Conservation (phyloP, 2,113 vertebrate genomes). For the Tachuris rubrigastra region DNA sequence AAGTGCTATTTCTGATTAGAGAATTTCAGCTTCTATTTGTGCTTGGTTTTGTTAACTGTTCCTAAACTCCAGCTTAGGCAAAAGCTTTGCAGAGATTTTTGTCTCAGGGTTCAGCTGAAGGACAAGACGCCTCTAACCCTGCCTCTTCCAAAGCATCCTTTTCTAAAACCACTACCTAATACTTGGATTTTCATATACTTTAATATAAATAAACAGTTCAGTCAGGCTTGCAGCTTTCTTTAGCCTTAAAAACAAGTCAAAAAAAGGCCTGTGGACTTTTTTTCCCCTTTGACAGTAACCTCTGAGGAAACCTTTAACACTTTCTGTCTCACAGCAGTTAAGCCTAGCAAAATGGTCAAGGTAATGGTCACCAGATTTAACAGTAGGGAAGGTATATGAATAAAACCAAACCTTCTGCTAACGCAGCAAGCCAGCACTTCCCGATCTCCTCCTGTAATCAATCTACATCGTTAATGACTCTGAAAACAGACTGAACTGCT, state of each 20-base stretch:
- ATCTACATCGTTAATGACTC: constrained; percentile 73
- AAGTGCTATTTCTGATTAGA: neutral
- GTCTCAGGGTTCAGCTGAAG: constrained; percentile 9
- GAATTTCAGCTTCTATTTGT: neutral
- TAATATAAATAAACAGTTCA: neutral
- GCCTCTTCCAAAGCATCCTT: neutral
- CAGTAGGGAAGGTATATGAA: constrained; percentile 55
- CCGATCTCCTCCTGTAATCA: constrained; percentile 70
- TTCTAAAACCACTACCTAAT: neutral
- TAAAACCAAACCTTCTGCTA: constrained; percentile 68
- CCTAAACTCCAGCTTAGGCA: neutral
- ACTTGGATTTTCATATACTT: constrained; percentile 3
- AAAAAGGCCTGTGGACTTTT: neutral
- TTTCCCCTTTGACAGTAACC: neutral
- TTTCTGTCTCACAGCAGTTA: neutral
- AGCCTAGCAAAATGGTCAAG: constrained; percentile 31
- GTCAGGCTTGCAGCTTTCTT: neutral
- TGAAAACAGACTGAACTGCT: constrained; percentile 69
- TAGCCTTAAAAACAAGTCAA: constrained; percentile 17
- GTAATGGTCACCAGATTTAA: constrained; percentile 54
- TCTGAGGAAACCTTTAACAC: constrained; percentile 34
- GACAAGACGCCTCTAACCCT: neutral
- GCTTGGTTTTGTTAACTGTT: neutral
- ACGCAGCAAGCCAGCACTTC: constrained; percentile 61
- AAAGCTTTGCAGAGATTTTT: neutral